These are phyloP conservation scores for Ernsta delagoae DNA, from an alignment of 2,888 invertebrate genomes.

Conservation along the genomic window DNA sequence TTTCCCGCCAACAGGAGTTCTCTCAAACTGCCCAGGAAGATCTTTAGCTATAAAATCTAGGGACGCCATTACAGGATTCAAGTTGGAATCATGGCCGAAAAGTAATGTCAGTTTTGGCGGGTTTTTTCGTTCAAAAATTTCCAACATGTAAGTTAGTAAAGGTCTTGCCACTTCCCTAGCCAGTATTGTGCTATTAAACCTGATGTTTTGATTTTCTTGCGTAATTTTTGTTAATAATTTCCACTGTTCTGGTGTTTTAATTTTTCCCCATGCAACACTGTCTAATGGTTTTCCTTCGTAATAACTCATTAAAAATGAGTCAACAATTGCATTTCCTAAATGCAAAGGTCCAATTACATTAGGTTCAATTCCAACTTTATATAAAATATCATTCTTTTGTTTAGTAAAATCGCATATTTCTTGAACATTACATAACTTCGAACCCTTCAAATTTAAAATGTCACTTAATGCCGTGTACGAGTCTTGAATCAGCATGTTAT, in stretches of 20 bases:
- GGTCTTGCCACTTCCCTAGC: constrained; percentile 57
- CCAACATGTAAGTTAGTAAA: constrained; percentile 56
- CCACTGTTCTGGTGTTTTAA: constrained; percentile 56
- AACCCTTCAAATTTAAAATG: constrained; percentile 60
- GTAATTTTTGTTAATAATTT: constrained; percentile 53
- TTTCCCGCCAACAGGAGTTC: constrained; percentile 69
- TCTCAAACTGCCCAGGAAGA: constrained; percentile 60
- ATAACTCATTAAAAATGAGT: constrained; percentile 68
- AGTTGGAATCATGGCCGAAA: constrained; percentile 71
- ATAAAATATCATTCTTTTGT: constrained; percentile 49
- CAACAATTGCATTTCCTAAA: constrained; percentile 57
- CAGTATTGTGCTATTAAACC: constrained; percentile 57
- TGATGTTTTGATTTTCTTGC: constrained; percentile 57
- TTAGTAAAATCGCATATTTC: constrained; percentile 56
- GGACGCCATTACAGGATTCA: constrained; percentile 54
- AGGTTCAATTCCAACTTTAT: constrained; percentile 56
- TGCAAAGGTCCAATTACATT: constrained; percentile 58
- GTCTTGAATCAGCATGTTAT: constrained; percentile 49
- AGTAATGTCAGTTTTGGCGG: constrained; percentile 56
- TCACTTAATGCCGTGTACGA: constrained; percentile 54
- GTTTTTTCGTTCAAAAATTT: constrained; percentile 43
- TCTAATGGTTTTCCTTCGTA: constrained; percentile 61
- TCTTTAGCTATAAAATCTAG: constrained; percentile 56
- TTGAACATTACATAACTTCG: constrained; percentile 55
- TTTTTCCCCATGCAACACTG: constrained; percentile 68